Conservation (phyloP, 2,797 vertebrate species). For the Peromyscus aztecus region DNA sequence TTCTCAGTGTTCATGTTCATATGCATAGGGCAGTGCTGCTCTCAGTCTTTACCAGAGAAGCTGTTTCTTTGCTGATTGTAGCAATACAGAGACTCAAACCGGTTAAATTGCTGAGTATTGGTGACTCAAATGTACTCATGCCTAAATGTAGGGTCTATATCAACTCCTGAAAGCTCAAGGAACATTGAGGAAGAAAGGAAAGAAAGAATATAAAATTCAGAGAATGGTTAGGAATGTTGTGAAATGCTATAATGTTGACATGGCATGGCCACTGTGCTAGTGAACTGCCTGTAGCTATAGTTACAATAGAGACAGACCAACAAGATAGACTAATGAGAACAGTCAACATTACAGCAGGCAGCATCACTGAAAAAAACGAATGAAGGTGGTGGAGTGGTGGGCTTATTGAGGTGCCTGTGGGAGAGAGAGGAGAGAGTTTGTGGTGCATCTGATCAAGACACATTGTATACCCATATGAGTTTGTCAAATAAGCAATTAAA, state of each 20-base stretch:
- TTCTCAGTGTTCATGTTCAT: not conserved
- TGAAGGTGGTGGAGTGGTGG: not conserved
- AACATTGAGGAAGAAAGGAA: not conserved
- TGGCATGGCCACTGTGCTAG: not conserved
- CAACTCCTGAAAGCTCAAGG: not conserved
- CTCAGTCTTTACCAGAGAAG: not conserved
- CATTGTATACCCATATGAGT: not conserved
- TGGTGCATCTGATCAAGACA: not conserved
- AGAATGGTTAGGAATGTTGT: not conserved
- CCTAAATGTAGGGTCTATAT: not conserved
- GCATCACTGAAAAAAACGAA: not conserved
- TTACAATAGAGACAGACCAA: not conserved
- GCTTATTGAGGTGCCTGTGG: too few species aligned
- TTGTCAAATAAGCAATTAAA: not conserved
- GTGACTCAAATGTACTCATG: not conserved
- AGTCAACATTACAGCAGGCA: too few species aligned
- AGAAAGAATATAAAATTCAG: not conserved
- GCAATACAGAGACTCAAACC: not conserved
- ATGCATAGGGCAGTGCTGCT: not conserved
- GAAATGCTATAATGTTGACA: too few species aligned
- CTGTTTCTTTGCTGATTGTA: not conserved
- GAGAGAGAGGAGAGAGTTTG: not conserved
- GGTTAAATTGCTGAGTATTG: not conserved
- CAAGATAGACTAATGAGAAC: too few species aligned
- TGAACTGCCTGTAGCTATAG: not conserved